Evolutionary conservation across 1,140 invertebrate species (phyloP).

Genomic region (honey bee (Apis mellifera)): DNA sequence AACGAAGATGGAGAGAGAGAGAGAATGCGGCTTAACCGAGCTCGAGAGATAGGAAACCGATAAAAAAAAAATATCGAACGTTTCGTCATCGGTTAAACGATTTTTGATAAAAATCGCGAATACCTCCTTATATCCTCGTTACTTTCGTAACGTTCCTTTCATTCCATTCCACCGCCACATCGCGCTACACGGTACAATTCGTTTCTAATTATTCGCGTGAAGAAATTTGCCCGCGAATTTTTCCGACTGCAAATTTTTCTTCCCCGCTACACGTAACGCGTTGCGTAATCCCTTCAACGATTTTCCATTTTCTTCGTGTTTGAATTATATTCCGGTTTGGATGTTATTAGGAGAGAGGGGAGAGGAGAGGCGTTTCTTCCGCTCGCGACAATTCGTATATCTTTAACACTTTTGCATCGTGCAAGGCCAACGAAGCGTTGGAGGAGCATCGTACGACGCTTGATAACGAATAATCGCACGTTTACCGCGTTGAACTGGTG

Average conservation of each 20-base stretch:
- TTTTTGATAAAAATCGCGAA: conserved; percentile 16
- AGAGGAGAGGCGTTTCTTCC: background rate
- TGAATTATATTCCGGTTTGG: too few species aligned
- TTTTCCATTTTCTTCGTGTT: background rate
- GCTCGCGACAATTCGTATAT: background rate
- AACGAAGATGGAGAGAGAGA: conserved; percentile 4
- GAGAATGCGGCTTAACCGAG: background rate
- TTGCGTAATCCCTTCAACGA: background rate
- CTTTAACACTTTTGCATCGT: conserved; percentile 29
- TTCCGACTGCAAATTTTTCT: background rate
- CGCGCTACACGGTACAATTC: background rate
- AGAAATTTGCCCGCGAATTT: background rate
- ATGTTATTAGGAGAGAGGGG: background rate
- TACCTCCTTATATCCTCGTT: background rate
- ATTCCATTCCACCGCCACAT: background rate
- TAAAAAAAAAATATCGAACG: conserved; percentile 7
- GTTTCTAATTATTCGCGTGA: background rate
- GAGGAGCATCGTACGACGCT: conserved; percentile 59
- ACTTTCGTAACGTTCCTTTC: background rate
- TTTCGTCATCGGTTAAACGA: background rate
- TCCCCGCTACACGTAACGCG: background rate
- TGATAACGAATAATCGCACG: conserved; percentile 48
- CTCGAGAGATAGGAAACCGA: background rate
- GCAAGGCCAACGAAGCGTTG: conserved; percentile 66
- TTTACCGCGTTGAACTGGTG: background rate